Evolutionary conservation across 2,888 invertebrate species (phyloP).

Genomic region (Caenorhabditis panamensis): DNA sequence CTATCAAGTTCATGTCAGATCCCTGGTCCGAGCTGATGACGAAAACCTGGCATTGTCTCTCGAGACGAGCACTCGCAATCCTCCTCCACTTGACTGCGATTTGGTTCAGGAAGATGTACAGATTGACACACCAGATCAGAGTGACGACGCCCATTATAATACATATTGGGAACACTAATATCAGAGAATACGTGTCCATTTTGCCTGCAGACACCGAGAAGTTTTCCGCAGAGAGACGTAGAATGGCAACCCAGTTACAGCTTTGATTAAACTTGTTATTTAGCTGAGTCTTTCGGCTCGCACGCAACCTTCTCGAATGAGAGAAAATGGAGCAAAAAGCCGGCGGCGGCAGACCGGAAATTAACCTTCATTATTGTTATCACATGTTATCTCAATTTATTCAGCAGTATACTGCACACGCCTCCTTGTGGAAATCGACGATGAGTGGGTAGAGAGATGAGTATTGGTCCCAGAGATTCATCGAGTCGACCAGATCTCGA

Average conservation of each 20-base stretch:
- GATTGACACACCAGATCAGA: background rate
- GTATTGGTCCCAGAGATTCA: conserved; percentile 42
- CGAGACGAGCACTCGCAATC: background rate
- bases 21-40: background rate
- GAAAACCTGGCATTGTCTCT: background rate
- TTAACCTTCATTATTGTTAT: conserved; percentile 12
- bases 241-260: too few species aligned
- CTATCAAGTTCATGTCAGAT: background rate
- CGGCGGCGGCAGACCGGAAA: background rate
- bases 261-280: too few species aligned
- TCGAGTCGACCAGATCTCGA: conserved; percentile 27
- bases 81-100: conserved; percentile 11
- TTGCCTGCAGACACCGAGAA: background rate
- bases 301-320: background rate
- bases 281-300: background rate
- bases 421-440: conserved; percentile 28
- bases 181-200: background rate
- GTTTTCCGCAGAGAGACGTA: background rate
- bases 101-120: background rate
- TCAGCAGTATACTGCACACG: conserved; percentile 13
- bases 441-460: conserved; percentile 18
- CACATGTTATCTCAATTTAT: background rate
- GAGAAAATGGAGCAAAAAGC: background rate
- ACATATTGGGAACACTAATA: background rate
- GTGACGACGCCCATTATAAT: background rate